Percentiles rank a stretch among this genome's conserved stretches.
Conservation (phyloP, 2,888 invertebrate species). For the Ichneumon xanthorius region DNA sequence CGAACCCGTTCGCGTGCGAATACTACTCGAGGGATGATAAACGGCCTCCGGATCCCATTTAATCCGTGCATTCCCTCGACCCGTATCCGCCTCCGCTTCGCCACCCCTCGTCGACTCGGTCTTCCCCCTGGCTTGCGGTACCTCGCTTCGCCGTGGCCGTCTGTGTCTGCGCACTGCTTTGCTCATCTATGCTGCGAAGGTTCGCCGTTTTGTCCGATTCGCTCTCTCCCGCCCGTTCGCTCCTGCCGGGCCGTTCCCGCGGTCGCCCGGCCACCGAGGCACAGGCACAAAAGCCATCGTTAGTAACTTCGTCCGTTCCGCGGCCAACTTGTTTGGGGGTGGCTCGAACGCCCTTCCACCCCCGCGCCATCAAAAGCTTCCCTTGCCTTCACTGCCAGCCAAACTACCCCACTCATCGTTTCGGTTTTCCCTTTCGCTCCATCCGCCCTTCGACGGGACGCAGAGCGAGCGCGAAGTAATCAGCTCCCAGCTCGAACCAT, state of each 20-base stretch:
- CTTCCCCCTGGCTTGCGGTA: conserved; percentile 18
- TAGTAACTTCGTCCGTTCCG: conserved; percentile 77
- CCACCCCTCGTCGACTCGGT: conserved; percentile 22
- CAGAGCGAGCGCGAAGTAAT: conserved; percentile 4
- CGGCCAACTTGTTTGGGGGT: conserved; percentile 65
- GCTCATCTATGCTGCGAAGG: conserved; percentile 4
- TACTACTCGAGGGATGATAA: conserved; percentile 73
- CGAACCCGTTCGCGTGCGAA: conserved; percentile 58
- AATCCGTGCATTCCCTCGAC: conserved; percentile 73
- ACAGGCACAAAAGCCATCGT: conserved; percentile 78
- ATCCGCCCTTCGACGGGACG: conserved; percentile 4
- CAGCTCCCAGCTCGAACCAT: neutral
- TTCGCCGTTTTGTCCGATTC: conserved; percentile 13
- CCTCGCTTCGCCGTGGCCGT: conserved; percentile 6
- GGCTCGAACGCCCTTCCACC: conserved; percentile 39
- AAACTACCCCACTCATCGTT: conserved; percentile 35
- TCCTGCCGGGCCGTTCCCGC: conserved; percentile 34
- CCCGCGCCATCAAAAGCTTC: conserved; percentile 36
- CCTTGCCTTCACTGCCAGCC: conserved; percentile 12
- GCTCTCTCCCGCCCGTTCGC: conserved; percentile 25
- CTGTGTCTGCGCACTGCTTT: conserved; percentile 26
- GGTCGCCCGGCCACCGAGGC: conserved; percentile 44
- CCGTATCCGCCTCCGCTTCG: conserved; percentile 47
- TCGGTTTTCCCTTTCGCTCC: conserved; percentile 8
- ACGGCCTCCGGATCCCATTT: conserved; percentile 72